Evolutionary conservation across 2,888 invertebrate genomes (phyloP), one percentile per base, ranked within the genome.

Genomic region (Nomada fabriciana): DNA sequence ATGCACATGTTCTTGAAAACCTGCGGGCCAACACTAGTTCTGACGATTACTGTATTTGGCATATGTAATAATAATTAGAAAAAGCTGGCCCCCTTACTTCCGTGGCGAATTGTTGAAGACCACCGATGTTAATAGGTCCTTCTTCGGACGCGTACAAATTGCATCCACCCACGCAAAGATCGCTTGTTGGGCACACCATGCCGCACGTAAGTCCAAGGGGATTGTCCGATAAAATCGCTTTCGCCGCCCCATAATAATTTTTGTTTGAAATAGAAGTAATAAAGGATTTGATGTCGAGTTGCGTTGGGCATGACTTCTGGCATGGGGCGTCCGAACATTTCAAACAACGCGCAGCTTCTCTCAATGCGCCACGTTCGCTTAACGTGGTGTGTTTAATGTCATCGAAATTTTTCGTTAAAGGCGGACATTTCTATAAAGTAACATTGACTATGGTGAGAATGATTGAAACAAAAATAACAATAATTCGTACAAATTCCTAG

Each of bases 171-270:
- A 99, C 99, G 93, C 99, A 99, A 0, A 99, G 96, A 94, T 99
- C 99, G 92, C 98, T 99, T 0, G 99, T 99, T 2, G 99, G 99
- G 89, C 99, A 99, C 29, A 99, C 99, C 99, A 99, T 99, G 42
- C 98, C 98, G 90, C 98, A 98, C 0, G 98, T 98, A 2, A 99
- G 95, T 0, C 98, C 99, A 72, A 99, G 94, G 0, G 99, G 99
- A 94, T 99, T 99, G 93, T 99, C 99, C 0, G 99, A 99, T 76
- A 99, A 96, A 75, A 99, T 99, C 0, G 98, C 96, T 92, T 98
- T 98, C 0, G 98, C 98, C 2, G 99, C 98, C 29, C 99, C 99
- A 95, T 99, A 99, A 93, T 98, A 99, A 94, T 99, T 99, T 97
- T 98, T 99, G 92, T 98, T 99, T 36, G 98, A 96, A 89, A 99